Base-by-base conservation (phyloP, 2,888 invertebrate genomes). In the Mythimna ferrago region DNA sequence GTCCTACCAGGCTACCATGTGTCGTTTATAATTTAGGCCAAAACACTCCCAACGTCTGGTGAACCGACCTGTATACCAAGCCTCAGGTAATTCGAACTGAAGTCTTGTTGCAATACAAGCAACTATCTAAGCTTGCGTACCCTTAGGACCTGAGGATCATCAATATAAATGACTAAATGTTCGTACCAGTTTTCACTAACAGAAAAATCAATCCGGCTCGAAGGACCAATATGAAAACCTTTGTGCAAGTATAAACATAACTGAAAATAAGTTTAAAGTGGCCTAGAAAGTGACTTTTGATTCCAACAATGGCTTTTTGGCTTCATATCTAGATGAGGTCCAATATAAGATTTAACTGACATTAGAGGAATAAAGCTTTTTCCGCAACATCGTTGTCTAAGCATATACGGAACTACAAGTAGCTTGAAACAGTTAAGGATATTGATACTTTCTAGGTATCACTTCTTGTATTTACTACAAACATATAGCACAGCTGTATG, bases 21-120 rank as follows among this genome's bases (percentile, higher is more conserved):
- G 19, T 48, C 35, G 70, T 70, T 56, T 57, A 48, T 38, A 71
- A 71, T 71, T 48, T 26, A 71, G 26, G 48, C 38, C 16, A 16
- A 57, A 71, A 71, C 57, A 48, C 19, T 57, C 14, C 1, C 10
- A 58, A 9, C n/a, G 7, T 57, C 57, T 26, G 48, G 14, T 57
- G 16, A 71, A 57, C 11, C 56, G 19, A 69, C 41, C 14, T 16
- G 14, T 56, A 35, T 11, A 32, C 19, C 6, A 2, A 1, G 14
- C 21, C 16, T 44, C 56, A 54, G 21, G 69, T 44, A 35, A 26
- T n/a, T 57, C 35, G 14, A 48, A 48, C 35, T 70, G 35, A 44
- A 35, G 9, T 16, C n/a, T 56, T 6, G 51, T 38, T 53, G 26
- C n/a, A 38, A 68, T 57, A 53, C n/a, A n/a, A 53, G 51, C 2